Evolutionary conservation across 2,888 invertebrate species (phyloP).

Genomic region (Anthophora plumipes): DNA sequence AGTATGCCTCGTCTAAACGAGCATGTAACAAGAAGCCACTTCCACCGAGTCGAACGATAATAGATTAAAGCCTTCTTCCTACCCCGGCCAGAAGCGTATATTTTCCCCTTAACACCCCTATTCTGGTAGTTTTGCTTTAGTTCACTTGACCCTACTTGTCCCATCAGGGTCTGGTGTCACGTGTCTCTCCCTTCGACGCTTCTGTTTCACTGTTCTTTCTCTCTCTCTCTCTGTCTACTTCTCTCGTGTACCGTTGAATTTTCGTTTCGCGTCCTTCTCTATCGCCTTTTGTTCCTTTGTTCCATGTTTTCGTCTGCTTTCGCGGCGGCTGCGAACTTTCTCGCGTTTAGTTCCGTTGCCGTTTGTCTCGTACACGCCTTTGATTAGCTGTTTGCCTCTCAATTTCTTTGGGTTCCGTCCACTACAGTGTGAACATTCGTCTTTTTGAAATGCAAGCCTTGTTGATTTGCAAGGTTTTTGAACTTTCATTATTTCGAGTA

Average conservation of each 20-base stretch:
- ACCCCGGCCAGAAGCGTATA: slow-evolving; percentile 75
- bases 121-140: slow-evolving; percentile 78
- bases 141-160: slow-evolving; percentile 83
- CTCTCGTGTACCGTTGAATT: slow-evolving; percentile 20
- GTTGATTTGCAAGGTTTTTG: background rate
- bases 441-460: background rate
- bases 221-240: background rate
- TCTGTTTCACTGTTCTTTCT: slow-evolving; percentile 39
- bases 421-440: background rate
- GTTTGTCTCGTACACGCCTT: slow-evolving; percentile 29
- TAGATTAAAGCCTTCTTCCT: slow-evolving; percentile 83
- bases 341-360: slow-evolving; percentile 36
- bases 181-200: slow-evolving; percentile 62
- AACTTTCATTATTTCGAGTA: no score
- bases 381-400: slow-evolving; percentile 38
- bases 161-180: slow-evolving; percentile 64
- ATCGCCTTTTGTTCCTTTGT: slow-evolving; percentile 30
- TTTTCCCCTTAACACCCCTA: slow-evolving; percentile 82
- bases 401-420: slow-evolving; percentile 7
- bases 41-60: slow-evolving; percentile 78
- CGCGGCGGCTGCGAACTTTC: slow-evolving; percentile 28
- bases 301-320: slow-evolving; percentile 9
- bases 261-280: slow-evolving; percentile 11
- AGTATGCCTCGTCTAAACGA: slow-evolving; percentile 67
- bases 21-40: slow-evolving; percentile 83